phyloP scores from a whole-genome alignment of 2,797 vertebrate genomes.

The Takifugu ocellatus region DNA sequence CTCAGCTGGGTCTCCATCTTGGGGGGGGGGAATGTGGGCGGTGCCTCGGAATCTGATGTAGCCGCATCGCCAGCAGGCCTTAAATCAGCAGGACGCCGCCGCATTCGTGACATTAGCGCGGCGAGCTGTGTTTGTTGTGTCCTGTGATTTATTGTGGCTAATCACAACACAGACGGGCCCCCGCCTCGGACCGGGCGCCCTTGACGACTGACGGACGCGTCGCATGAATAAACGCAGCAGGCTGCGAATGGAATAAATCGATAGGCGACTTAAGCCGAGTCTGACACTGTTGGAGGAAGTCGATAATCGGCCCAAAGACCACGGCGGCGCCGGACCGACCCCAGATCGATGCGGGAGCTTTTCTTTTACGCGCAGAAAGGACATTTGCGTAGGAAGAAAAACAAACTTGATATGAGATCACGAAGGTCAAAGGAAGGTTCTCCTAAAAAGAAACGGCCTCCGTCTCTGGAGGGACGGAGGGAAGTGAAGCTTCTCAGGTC shows the following conservation, averaged over 20 bases:
- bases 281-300: constrained; percentile 25
- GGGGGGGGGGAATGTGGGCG: no score
- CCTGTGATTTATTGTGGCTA: constrained; percentile 7
- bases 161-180: constrained; percentile 2
- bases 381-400: no score
- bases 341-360: no score
- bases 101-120: constrained; percentile 22
- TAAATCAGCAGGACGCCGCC: no score
- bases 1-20: not conserved
- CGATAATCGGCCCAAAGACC: constrained; percentile 13
- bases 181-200: constrained; percentile 14
- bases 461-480: no score
- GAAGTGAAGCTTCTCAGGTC: not conserved
- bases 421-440: no score
- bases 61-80: no score
- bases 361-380: no score
- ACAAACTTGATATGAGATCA: no score
- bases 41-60: no score
- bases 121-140: not conserved
- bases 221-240: constrained; percentile 45
- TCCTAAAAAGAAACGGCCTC: no score
- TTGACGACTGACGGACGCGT: constrained; percentile 38
- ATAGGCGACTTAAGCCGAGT: constrained; percentile 30
- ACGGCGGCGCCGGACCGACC: not conserved
- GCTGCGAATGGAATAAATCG: constrained; percentile 49